Conservation (phyloP, 2,797 vertebrate species). For the Macropodus opercularis region DNA sequence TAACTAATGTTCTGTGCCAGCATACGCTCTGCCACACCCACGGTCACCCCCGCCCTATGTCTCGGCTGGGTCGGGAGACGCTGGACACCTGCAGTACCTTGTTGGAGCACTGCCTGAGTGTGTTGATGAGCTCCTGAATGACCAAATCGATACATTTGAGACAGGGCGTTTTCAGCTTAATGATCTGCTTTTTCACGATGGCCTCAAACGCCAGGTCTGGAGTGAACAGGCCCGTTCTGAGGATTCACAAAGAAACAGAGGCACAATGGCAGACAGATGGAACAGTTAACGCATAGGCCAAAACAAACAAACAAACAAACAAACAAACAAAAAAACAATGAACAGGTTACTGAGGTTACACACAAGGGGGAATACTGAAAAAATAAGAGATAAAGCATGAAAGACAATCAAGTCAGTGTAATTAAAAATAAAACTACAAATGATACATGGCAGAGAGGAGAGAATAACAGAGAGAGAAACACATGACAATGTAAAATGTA, state of each 20-base stretch:
- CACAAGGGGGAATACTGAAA: conserved; percentile 13
- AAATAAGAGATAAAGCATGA: conserved; percentile 8
- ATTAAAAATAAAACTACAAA: conserved; percentile 27
- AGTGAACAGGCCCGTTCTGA: conserved; percentile 97
- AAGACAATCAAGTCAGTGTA: conserved; percentile 3
- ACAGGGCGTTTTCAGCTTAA: conserved; percentile 99
- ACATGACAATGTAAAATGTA: conserved; percentile 41
- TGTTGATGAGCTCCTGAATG: conserved; percentile 98
- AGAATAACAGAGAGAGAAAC: conserved; percentile 22
- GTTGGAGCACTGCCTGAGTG: conserved; percentile 95
- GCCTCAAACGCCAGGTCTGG: conserved; percentile 98
- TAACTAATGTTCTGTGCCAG: conserved; percentile 43
- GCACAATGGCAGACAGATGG: conserved; percentile 68
- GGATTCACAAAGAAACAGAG: conserved; percentile 78
- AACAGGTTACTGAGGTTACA: conserved; percentile 10
- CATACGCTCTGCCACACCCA: conserved; percentile 56
- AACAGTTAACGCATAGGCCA: conserved; percentile 61
- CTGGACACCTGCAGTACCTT: conserved; percentile 88
- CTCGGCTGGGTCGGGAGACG: conserved; percentile 70
- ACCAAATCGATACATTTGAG: conserved; percentile 98
- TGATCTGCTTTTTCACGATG: conserved; percentile 99
- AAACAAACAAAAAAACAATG: conserved; percentile 27
- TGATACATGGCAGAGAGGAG: conserved; percentile 18
- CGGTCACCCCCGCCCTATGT: conserved; percentile 53
- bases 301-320: conserved; percentile 12